phyloP scores from a whole-genome alignment of 1,140 invertebrate genomes.

The Scaptodrosophila lebanonensis region DNA sequence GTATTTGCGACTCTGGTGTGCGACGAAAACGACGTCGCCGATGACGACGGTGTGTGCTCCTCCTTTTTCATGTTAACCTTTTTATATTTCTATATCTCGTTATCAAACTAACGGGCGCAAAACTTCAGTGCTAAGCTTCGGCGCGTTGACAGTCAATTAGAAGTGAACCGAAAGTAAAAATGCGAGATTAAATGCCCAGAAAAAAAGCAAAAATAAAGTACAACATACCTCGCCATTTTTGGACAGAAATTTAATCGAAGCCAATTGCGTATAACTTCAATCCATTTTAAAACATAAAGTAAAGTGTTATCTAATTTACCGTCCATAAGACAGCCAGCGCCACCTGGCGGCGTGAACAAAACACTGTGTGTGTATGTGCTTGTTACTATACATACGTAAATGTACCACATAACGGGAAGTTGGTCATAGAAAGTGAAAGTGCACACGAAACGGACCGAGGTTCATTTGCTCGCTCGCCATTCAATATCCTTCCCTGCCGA shows the following conservation, averaged over 20 bases:
- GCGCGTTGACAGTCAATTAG: neutral
- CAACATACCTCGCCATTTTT: constrained; percentile 1
- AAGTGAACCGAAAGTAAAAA: neutral
- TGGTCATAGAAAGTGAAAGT: constrained; percentile 62
- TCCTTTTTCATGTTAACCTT: too few relatives aligned
- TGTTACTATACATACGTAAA: constrained; percentile 16
- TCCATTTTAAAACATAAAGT: too few relatives aligned
- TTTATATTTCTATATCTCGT: too few relatives aligned
- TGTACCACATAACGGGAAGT: too few relatives aligned
- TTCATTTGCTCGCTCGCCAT: too few relatives aligned
- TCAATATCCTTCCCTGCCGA: constrained; percentile 27
- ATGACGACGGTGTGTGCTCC: neutral
- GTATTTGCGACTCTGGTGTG: constrained; percentile 19
- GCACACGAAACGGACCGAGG: too few relatives aligned
- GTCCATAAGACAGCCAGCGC: constrained; percentile 18
- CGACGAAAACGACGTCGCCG: neutral
- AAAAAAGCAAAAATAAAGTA: constrained; percentile 4
- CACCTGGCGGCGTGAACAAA: constrained; percentile 24
- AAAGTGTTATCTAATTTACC: constrained; percentile 51
- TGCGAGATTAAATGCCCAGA: neutral
- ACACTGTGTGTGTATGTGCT: constrained; percentile 3
- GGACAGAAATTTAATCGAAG: neutral
- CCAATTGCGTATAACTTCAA: too few relatives aligned
- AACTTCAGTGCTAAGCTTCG: too few relatives aligned
- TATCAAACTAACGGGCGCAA: neutral